phyloP scores from a whole-genome alignment of 2,113 vertebrate genomes.

The Eolophus roseicapilla region DNA sequence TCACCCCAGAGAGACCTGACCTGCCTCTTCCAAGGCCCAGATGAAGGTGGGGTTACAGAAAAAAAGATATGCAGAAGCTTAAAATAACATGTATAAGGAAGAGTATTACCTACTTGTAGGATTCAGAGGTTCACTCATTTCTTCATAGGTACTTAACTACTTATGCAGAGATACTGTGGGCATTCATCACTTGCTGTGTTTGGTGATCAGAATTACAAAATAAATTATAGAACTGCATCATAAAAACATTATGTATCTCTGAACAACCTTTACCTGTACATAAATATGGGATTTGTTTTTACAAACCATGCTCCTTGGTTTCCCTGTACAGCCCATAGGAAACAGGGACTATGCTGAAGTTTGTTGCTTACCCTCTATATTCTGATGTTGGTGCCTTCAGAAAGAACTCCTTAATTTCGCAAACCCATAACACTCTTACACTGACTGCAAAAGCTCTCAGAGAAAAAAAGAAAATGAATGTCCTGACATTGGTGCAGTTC shows the following conservation, averaged over 20 bases:
- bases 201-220: not conserved
- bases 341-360: not conserved
- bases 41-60: not conserved
- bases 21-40: accelerated
- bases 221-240: not conserved
- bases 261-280: not conserved
- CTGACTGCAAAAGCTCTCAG: not conserved
- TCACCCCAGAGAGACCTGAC: not conserved
- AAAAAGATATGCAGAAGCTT: not conserved
- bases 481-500: not conserved
- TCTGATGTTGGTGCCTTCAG: accelerated
- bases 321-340: not conserved
- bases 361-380: not conserved
- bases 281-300: not conserved
- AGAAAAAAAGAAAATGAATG: not conserved
- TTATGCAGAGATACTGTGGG: not conserved
- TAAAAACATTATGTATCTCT: not conserved
- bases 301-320: not conserved
- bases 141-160: not conserved
- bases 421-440: not conserved
- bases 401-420: not conserved
- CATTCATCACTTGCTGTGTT: not conserved
- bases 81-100: not conserved
- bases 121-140: not conserved
- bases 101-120: not conserved